Percentiles rank a stretch among this genome's conserved stretches.
Evolutionary conservation across 2,888 invertebrate genomes (phyloP).

Genomic region (Eucriotettix oculatus): DNA sequence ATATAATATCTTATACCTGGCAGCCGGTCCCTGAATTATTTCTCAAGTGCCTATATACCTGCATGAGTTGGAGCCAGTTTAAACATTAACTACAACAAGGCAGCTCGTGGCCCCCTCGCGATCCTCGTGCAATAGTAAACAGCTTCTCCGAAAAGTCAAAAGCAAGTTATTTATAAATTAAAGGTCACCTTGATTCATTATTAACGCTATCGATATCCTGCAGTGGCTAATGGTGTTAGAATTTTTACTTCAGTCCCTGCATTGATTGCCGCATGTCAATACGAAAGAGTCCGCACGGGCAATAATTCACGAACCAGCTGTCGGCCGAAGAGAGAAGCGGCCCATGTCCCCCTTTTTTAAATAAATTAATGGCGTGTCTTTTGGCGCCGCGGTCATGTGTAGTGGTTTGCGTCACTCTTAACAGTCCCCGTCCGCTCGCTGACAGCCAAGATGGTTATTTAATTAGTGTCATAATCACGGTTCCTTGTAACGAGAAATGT

Average conservation of each 20-base stretch:
- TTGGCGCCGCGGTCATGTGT: conserved; percentile 1
- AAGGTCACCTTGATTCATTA: conserved; percentile 11
- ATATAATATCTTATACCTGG: conserved; percentile 13
- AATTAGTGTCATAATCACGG: no score
- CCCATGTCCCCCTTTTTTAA: conserved; percentile 3
- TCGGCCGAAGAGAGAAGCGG: background rate
- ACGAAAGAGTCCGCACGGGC: background rate
- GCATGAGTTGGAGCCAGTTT: conserved; percentile 9
- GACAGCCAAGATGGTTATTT: no score
- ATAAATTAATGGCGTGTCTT: conserved; percentile 6
- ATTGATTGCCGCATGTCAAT: conserved; percentile 7
- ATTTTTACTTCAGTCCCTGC: conserved; percentile 4
- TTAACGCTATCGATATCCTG: conserved; percentile 11
- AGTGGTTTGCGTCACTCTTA: conserved; percentile 1
- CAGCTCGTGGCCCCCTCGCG: conserved; percentile 9
- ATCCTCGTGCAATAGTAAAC: conserved; percentile 11
- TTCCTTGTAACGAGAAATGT: no score
- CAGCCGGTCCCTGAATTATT: conserved; percentile 10
- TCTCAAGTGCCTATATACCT: conserved; percentile 8
- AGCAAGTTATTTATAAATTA: conserved; percentile 14
- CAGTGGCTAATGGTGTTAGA: conserved; percentile 4
- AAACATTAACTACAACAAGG: conserved; percentile 13
- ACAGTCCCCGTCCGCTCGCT: no score
- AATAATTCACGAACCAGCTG: conserved; percentile 2
- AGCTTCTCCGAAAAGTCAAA: conserved; percentile 13